Evolutionary conservation across 2,797 vertebrate species (phyloP), one percentile per base, ranked within the genome.

Genomic region (Smutsia temminckii): DNA sequence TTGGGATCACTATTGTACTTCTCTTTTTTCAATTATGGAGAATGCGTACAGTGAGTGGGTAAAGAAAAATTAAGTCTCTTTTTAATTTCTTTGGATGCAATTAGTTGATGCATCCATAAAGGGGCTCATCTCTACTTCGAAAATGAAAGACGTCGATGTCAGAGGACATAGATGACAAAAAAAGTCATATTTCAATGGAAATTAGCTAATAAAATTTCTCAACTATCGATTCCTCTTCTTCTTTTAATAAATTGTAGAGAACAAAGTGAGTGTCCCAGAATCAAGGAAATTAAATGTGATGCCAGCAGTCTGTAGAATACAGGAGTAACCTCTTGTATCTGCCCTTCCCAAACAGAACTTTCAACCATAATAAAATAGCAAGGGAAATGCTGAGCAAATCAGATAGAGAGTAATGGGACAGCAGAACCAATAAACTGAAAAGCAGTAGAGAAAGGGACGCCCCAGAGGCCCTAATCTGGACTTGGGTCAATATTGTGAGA

Each of bases 391-490:
- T 80, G 71, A 94, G 91, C 89, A 96, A 97, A 97, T 96, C 90
- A 78, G 63, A 85, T 90, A 93, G 51, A 97, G 85, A 94, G 69
- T 97, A 96, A 96, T 97, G 88, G 81, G 93, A 96, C 96, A 0
- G 6, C 57, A 32, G 66, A 96, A 93, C 78, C 93, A 97, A 97
- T 97, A 97, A 96, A 91, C 93, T 93, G 78, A 74, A 97, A 95
- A 93, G 94, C 92, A 95, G 92, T 71, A 92, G 84, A 97, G 90
- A 94, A 96, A 94, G 83, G 71, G 55, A 91, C 57, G 89, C 93
- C 75, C 92, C 34, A 91, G 91, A 91, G 91, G 78, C 92, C 53
- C 32, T 96, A 94, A 95, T 69, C 79, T 87, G 75, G 42, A 95
- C 79, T 91, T 34, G 27, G 93, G 91, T 95, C 91, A 96, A 97